These are phyloP conservation scores for Turnix velox DNA, from an alignment of 2,113 vertebrate species.

Conservation along the genomic window DNA sequence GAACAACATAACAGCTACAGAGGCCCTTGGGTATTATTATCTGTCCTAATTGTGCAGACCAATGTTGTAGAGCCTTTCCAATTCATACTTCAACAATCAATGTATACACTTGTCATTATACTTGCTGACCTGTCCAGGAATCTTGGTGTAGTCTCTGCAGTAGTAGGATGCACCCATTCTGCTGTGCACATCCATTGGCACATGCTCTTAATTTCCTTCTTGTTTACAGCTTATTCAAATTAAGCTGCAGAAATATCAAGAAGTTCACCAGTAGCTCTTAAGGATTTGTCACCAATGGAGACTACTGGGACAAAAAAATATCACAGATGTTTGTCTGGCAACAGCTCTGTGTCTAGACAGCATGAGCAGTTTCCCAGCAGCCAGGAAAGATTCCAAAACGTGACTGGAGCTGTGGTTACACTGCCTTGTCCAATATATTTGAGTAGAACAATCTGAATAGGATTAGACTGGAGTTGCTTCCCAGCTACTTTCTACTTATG, in stretches of 20 bases:
- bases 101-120: rapidly evolving
- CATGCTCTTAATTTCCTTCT: not conserved
- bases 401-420: not conserved
- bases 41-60: not conserved
- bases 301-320: not conserved
- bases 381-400: slow-evolving; percentile 37
- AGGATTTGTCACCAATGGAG: not conserved
- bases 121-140: not conserved
- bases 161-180: not conserved
- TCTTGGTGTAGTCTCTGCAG: not conserved
- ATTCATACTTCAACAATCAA: not conserved
- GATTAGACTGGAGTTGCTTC: slow-evolving; percentile 15
- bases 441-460: slow-evolving; percentile 12
- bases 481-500: slow-evolving; percentile 40
- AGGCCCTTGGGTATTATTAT: not conserved
- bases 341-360: not conserved
- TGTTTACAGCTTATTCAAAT: not conserved
- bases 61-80: not conserved
- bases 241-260: not conserved
- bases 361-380: slow-evolving; percentile 8
- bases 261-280: not conserved
- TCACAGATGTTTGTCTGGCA: not conserved
- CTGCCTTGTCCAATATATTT: not conserved
- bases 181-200: not conserved
- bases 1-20: not conserved